These are phyloP conservation scores for Andrena flavipes DNA, from an alignment of 2,888 invertebrate species.

Conservation along the genomic window DNA sequence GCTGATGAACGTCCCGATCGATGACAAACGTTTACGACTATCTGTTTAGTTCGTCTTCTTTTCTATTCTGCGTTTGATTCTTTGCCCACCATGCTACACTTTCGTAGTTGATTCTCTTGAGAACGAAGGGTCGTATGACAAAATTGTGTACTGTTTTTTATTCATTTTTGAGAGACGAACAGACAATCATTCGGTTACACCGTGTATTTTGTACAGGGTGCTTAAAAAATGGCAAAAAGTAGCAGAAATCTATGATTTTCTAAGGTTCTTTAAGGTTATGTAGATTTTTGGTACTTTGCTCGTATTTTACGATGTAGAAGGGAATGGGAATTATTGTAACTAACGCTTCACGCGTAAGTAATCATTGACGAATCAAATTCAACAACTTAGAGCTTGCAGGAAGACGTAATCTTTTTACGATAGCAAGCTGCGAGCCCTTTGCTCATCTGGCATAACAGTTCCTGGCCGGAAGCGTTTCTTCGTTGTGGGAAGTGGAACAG, in stretches of 20 bases:
- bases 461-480: conserved; percentile 28
- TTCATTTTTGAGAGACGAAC: too few species aligned
- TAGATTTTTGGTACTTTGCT: too few species aligned
- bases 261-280: too few species aligned
- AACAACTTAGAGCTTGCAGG: not conserved
- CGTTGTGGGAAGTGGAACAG: conserved; percentile 36
- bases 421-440: conserved; percentile 22
- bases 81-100: too few species aligned
- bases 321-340: not conserved
- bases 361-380: conserved; percentile 8
- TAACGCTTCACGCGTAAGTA: not conserved
- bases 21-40: not conserved
- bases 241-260: too few species aligned
- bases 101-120: too few species aligned
- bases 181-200: too few species aligned
- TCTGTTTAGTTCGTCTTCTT: conserved; percentile 1
- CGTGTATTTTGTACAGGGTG: too few species aligned
- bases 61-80: not conserved
- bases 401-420: conserved; percentile 34
- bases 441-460: conserved; percentile 35
- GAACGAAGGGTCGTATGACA: too few species aligned
- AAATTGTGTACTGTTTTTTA: too few species aligned
- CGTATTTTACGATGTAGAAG: too few species aligned
- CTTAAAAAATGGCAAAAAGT: too few species aligned
- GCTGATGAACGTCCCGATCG: conserved; percentile 18